Evolutionary conservation across 2,113 vertebrate genomes (phyloP).

Genomic region (Picathartes gymnocephalus): DNA sequence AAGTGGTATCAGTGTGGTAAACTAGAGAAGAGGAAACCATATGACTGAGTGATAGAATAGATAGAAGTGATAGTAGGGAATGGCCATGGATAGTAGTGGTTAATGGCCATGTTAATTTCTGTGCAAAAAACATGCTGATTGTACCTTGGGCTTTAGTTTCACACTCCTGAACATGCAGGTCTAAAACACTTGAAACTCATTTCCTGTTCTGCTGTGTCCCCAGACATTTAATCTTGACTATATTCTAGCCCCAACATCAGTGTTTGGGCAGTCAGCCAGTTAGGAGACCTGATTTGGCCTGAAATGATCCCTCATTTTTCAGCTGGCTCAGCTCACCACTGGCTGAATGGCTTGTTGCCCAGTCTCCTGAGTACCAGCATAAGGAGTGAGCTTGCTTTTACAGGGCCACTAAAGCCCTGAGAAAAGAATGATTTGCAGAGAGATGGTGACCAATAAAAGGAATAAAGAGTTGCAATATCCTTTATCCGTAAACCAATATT

Average conservation of each 20-base stretch:
- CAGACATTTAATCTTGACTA: not conserved
- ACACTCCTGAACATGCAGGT: not conserved
- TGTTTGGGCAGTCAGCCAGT: not conserved
- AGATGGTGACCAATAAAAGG: not conserved
- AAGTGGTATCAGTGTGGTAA: not conserved
- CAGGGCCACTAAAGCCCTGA: not conserved
- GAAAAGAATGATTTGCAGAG: not conserved
- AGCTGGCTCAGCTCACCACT: not conserved
- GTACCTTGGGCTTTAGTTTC: not conserved
- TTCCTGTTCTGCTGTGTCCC: not conserved
- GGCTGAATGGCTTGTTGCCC: not conserved
- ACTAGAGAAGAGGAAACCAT: not conserved
- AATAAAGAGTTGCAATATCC: not conserved
- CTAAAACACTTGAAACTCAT: not conserved
- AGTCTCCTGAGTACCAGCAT: not conserved
- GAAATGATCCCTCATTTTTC: constrained; percentile 2
- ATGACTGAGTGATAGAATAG: not conserved
- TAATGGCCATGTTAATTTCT: not conserved
- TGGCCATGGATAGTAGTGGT: not conserved
- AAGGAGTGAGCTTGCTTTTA: not conserved
- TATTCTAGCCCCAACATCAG: not conserved
- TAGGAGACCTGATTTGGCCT: not conserved
- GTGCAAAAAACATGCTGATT: not conserved
- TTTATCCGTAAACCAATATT: not conserved
- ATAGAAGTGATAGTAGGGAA: not conserved